Evolutionary conservation across 2,888 invertebrate species (phyloP).

Genomic region (Drosophila birchii): DNA sequence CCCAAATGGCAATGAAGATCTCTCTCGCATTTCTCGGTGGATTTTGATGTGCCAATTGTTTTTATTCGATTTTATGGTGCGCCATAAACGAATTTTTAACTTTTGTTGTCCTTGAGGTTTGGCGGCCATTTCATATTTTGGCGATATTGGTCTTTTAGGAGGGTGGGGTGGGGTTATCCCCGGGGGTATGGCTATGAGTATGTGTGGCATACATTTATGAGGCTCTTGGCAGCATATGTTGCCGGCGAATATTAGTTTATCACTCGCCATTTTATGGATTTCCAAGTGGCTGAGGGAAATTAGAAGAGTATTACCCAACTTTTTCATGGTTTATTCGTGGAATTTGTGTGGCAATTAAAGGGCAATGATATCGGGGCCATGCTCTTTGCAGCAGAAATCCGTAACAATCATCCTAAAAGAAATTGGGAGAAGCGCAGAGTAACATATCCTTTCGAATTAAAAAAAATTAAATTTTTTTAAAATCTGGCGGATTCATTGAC

Average conservation of each 20-base stretch:
- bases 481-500: too few relatives aligned
- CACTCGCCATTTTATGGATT: slow-evolving; percentile 62
- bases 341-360: slow-evolving; percentile 8
- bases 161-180: not conserved
- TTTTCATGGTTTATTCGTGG: slow-evolving; percentile 47
- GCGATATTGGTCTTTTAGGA: slow-evolving; percentile 4
- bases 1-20: slow-evolving; percentile 64
- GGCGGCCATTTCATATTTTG: slow-evolving; percentile 35
- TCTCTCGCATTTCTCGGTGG: slow-evolving; percentile 56
- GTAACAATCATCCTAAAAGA: slow-evolving; percentile 2
- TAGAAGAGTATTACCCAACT: slow-evolving; percentile 26
- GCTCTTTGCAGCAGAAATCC: slow-evolving; percentile 5
- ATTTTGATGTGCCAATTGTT: slow-evolving; percentile 81
- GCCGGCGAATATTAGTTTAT: slow-evolving; percentile 64
- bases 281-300: slow-evolving; percentile 56
- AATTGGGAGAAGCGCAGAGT: not conserved
- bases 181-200: not conserved
- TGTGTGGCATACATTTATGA: slow-evolving; percentile 45
- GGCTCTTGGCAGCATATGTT: slow-evolving; percentile 51
- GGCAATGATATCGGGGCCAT: slow-evolving; percentile 16
- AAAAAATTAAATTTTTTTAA: too few relatives aligned
- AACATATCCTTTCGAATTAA: too few relatives aligned
- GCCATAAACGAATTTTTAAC: slow-evolving; percentile 79
- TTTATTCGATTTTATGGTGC: slow-evolving; percentile 81
- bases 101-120: slow-evolving; percentile 67